phyloP scores from a whole-genome alignment of 2,113 vertebrate genomes.

The Chloebia gouldiae region DNA sequence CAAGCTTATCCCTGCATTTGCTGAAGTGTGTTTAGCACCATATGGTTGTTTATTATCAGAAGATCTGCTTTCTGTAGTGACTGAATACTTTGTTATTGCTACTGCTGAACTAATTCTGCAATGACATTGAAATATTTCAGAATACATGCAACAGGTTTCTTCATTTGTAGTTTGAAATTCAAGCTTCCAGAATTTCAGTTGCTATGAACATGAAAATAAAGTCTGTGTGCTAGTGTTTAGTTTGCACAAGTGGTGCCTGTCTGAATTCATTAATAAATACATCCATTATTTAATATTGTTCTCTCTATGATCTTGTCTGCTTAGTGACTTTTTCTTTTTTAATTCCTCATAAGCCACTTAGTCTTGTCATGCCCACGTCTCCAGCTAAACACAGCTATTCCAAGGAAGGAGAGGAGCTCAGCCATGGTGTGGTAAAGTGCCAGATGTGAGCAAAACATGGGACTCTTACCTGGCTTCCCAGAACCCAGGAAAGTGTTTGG shows the following conservation, averaged over 20 bases:
- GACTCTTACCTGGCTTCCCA: neutral
- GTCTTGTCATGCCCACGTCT: neutral
- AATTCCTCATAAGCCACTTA: neutral
- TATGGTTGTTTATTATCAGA: neutral
- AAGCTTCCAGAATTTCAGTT: neutral
- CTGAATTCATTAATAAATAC: neutral
- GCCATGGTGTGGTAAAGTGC: neutral
- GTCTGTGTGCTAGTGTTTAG: neutral
- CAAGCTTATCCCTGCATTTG: neutral
- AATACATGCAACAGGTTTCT: neutral
- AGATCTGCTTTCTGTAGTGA: conserved; percentile 11
- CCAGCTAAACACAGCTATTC: neutral
- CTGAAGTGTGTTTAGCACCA: neutral
- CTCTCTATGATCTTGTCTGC: neutral
- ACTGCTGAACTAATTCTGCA: neutral
- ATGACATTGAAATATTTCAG: neutral
- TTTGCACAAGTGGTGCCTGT: neutral
- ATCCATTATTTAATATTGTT: neutral
- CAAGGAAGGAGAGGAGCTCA: neutral
- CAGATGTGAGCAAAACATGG: neutral
- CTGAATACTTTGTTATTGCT: neutral
- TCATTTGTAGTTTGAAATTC: neutral
- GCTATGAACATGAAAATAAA: neutral
- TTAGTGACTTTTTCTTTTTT: neutral
- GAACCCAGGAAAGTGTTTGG: neutral